Conservation (phyloP, 1,140 invertebrate species). For the Drosophila virilis region DNA sequence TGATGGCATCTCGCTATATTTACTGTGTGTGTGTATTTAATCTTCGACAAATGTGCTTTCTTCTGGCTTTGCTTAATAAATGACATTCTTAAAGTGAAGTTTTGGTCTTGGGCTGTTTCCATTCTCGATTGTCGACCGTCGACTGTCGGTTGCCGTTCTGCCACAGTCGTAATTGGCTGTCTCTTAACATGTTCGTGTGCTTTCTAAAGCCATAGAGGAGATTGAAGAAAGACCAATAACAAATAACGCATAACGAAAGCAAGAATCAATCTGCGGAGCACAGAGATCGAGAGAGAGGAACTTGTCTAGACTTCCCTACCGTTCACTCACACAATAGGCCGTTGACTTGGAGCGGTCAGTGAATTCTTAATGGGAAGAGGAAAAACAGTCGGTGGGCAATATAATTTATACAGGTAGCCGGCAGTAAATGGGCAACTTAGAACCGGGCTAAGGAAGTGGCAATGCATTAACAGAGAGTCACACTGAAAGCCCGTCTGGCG, state of each 20-base stretch:
- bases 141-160: background rate
- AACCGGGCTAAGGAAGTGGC: conserved; percentile 65
- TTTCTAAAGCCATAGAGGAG: conserved; percentile 34
- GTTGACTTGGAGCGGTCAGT: conserved; percentile 78
- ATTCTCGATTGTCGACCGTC: conserved; percentile 10
- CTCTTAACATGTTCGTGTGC: conserved; percentile 25
- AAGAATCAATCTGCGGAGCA: conserved; percentile 37
- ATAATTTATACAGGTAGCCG: conserved; percentile 74
- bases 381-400: conserved; percentile 64
- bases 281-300: conserved; percentile 3
- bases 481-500: conserved; percentile 43
- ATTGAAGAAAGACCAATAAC: conserved; percentile 1
- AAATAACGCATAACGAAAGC: conserved; percentile 31
- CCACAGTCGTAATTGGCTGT: conserved; percentile 31
- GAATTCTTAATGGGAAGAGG: conserved; percentile 70
- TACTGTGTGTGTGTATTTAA: no score
- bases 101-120: conserved; percentile 7
- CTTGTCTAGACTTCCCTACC: conserved; percentile 61
- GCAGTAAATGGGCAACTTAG: conserved; percentile 49
- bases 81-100: conserved; percentile 24
- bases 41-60: background rate
- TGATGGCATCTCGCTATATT: no score
- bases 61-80: conserved; percentile 16
- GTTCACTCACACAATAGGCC: conserved; percentile 61
- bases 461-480: conserved; percentile 60